phyloP scores from a whole-genome alignment of 30 jellyfish, hydroid and myxozoan species.

The Turritopsis rubra region DNA sequence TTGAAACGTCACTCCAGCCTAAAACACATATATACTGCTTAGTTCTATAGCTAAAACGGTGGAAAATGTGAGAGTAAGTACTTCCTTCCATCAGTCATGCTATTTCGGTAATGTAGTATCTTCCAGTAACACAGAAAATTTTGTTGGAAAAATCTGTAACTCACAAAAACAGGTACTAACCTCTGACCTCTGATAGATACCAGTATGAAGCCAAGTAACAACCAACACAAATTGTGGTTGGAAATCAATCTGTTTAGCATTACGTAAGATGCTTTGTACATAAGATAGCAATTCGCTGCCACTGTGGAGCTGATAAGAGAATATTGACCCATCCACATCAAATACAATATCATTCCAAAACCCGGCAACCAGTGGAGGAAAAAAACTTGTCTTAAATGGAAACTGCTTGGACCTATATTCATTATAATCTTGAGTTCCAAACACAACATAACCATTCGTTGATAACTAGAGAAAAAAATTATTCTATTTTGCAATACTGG shows the following conservation, averaged over 20 bases:
- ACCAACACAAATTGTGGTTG: not conserved
- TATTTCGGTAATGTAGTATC: too few relatives aligned
- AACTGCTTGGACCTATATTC: not conserved
- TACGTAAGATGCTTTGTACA: not conserved
- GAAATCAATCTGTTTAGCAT: not conserved
- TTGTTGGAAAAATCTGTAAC: too few relatives aligned
- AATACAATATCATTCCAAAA: not conserved
- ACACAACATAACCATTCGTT: constrained; percentile 2
- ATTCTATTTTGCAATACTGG: too few relatives aligned
- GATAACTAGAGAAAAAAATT: not conserved
- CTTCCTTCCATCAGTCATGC: too few relatives aligned
- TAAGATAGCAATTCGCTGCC: not conserved
- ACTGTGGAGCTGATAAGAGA: not conserved
- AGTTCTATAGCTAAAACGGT: not conserved
- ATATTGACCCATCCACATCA: constrained; percentile 8
- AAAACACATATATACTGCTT: not conserved
- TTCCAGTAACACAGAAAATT: too few relatives aligned
- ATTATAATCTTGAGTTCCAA: not conserved
- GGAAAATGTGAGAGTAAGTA: too few relatives aligned
- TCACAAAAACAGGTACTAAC: not conserved
- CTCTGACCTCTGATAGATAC: not conserved
- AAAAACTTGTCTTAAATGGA: not conserved
- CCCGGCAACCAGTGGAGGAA: constrained; percentile 4
- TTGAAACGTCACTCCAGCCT: not conserved
- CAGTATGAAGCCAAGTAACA: not conserved